Conservation (phyloP, 2,888 invertebrate species). For the Sarcophaga carnaria region DNA sequence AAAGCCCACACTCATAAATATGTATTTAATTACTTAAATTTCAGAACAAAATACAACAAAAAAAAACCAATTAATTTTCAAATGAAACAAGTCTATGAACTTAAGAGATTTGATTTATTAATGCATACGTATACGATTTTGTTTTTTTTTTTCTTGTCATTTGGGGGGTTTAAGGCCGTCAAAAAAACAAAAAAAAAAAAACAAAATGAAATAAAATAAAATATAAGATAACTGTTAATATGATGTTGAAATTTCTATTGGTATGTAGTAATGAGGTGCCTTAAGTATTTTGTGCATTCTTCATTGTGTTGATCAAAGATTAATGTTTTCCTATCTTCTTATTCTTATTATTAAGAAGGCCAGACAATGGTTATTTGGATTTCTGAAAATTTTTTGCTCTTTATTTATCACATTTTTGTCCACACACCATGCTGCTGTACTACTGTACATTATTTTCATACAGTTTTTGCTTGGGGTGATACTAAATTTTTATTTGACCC, state of each 20-base stretch:
- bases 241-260: neutral
- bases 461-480: constrained; percentile 48
- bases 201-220: too few species aligned
- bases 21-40: neutral
- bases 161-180: constrained; percentile 3
- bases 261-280: too few species aligned
- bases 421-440: neutral
- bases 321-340: neutral
- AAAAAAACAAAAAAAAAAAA: neutral
- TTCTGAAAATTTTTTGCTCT: neutral
- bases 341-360: neutral
- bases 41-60: neutral
- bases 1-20: neutral
- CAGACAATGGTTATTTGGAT: constrained; percentile 16
- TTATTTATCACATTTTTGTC: neutral
- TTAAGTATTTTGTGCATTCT: too few species aligned
- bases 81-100: constrained; percentile 9
- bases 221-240: constrained; percentile 2
- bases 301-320: neutral
- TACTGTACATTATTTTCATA: neutral
- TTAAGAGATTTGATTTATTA: neutral
- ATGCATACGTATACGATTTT: too few species aligned
- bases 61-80: neutral
- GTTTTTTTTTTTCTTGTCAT: too few species aligned
- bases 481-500: constrained; percentile 67